Evolutionary conservation across 2,888 invertebrate species (phyloP).

Genomic region (Gandaritis pyraliata): DNA sequence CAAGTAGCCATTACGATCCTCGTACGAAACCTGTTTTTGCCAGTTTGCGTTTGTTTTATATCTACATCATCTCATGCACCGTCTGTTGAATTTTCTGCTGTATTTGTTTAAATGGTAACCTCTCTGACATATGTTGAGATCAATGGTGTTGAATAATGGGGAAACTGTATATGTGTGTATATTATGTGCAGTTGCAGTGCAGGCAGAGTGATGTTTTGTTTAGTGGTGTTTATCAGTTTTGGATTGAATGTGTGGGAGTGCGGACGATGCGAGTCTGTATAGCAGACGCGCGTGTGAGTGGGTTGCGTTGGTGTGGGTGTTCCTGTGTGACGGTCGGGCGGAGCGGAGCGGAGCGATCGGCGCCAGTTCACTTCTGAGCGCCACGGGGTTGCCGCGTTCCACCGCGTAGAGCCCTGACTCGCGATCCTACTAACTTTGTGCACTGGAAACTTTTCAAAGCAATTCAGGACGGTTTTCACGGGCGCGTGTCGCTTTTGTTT

Average conservation of each 20-base stretch:
- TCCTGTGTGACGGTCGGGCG: constrained; percentile 66
- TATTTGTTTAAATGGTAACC: constrained; percentile 22
- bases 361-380: constrained; percentile 76
- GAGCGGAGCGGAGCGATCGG: constrained; percentile 53
- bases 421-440: constrained; percentile 80
- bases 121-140: constrained; percentile 34
- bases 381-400: constrained; percentile 72
- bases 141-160: constrained; percentile 47
- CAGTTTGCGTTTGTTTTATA: constrained; percentile 32
- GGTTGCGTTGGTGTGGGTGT: constrained; percentile 65
- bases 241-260: constrained; percentile 53
- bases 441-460: constrained; percentile 82
- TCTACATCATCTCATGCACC: constrained; percentile 34
- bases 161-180: constrained; percentile 51
- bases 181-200: constrained; percentile 72
- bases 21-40: constrained; percentile 46
- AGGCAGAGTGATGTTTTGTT: constrained; percentile 73
- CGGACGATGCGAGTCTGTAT: constrained; percentile 48
- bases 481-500: constrained; percentile 58
- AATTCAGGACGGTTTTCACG: constrained; percentile 62
- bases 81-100: constrained; percentile 28
- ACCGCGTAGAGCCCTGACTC: constrained; percentile 69
- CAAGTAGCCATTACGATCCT: constrained; percentile 44
- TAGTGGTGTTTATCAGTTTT: constrained; percentile 78
- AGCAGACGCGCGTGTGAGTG: constrained; percentile 49